Evolutionary conservation across 2,797 vertebrate species (phyloP), one percentile per base, ranked within the genome.

Genomic region (Schizopygopsis malacanthus): DNA sequence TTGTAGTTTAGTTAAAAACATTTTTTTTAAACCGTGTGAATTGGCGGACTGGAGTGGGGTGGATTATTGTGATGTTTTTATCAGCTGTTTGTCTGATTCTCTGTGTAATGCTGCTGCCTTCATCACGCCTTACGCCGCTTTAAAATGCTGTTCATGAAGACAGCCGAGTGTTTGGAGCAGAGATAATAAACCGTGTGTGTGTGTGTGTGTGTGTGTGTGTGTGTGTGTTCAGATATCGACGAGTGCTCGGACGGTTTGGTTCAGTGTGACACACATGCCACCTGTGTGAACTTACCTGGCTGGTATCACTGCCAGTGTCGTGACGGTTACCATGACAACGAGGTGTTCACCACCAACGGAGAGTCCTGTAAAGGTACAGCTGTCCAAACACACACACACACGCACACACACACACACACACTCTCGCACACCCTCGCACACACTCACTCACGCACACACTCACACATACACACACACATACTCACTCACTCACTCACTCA

Each of bases 301-400:
- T 99, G 98, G 98, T 99, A 99, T 94, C 98, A 99, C 94, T 99
- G 98, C 0, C 98, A 99, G 88, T 99, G 98, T 91, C 97, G 98
- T 20, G 98, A 99, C 0, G 98, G 98, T 86, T 99, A 99, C 95
- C 98, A 99, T 88, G 98, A 99, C 95, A 99, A 98, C 91, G 98
- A 98, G 86, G 95, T 98, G 95, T 99, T 99, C 94, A 97, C 97
- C 20, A 93, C 97, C 86, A 96, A 95, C 72, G 98, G 98, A 92
- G 98, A 99, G 84, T 99, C 98, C 0, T 99, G 98, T 91, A 96
- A 98, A 96, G 98, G 98, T 79, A 61, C 33, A 37, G 22, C 12
- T 25, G 15, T 9, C 6, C 6, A 12, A 56, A 50, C 11, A 76
- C 73, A 37, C 47, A 20, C n/a, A 33, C 2, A 33, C 13, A 11